phyloP scores from a whole-genome alignment of 2,113 vertebrate species.

The Pelmatolapia mariae region DNA sequence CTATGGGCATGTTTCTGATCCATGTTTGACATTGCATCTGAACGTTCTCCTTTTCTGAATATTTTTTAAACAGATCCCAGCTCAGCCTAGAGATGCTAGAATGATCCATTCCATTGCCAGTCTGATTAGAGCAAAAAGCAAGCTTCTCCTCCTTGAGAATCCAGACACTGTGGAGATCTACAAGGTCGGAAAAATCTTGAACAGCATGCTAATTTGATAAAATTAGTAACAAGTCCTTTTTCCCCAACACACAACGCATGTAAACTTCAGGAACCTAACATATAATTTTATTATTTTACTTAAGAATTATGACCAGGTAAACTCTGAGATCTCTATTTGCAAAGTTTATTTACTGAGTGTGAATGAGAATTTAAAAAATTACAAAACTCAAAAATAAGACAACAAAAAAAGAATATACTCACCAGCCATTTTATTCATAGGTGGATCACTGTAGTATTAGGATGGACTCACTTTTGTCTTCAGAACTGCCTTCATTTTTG shows the following conservation, averaged over 20 bases:
- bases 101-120: slow-evolving; percentile 58
- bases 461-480: neutral
- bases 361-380: neutral
- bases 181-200: slow-evolving; percentile 36
- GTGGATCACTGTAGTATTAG: neutral
- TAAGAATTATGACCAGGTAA: neutral
- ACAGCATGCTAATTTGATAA: neutral
- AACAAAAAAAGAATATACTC: neutral
- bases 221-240: neutral
- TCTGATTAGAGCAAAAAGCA: slow-evolving; percentile 55
- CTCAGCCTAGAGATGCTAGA: slow-evolving; percentile 30
- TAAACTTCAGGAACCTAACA: neutral
- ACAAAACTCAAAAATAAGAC: neutral
- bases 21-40: neutral
- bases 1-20: neutral
- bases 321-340: accelerated
- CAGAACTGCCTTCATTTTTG: neutral
- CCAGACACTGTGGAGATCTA: slow-evolving; percentile 60
- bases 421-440: neutral
- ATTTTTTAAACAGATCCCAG: slow-evolving; percentile 28
- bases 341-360: neutral
- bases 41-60: neutral
- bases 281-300: neutral
- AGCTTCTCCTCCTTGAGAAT: slow-evolving; percentile 59
- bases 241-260: neutral